Percentiles rank a stretch among this genome's conserved stretches.
phyloP scores from a whole-genome alignment of 2,888 invertebrate species.

The Spisula subtruncata region DNA sequence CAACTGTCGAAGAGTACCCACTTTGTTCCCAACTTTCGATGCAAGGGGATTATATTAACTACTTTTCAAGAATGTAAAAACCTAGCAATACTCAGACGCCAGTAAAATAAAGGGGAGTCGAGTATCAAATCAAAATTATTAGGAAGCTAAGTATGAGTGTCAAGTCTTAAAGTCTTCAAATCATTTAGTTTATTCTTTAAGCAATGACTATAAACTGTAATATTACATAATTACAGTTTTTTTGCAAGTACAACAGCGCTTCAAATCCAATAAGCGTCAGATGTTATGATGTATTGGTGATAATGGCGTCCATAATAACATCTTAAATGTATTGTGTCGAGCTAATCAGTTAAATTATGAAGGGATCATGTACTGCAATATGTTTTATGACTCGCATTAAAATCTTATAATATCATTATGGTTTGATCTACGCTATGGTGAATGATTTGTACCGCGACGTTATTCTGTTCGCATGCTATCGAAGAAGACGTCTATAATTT shows the following conservation, averaged over 20 bases:
- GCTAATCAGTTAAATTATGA: neutral
- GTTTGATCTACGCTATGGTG: too few relatives aligned
- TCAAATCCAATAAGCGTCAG: slow-evolving; percentile 12
- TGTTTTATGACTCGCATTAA: neutral
- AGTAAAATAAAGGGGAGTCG: neutral
- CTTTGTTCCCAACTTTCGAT: neutral
- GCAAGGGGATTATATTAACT: neutral
- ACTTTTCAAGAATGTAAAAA: slow-evolving; percentile 1
- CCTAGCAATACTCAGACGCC: neutral
- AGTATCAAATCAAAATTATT: slow-evolving; percentile 8
- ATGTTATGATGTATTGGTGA: slow-evolving; percentile 10
- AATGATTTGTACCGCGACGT: too few relatives aligned
- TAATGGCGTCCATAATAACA: neutral
- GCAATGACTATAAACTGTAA: neutral
- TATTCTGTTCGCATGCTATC: too few relatives aligned
- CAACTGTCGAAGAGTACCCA: neutral
- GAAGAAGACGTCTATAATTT: too few relatives aligned
- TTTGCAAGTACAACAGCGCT: neutral
- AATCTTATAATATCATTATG: neutral
- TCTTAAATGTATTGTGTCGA: neutral
- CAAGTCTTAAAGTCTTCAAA: slow-evolving; percentile 2
- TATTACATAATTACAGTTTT: neutral
- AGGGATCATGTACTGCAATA: neutral
- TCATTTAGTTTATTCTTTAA: slow-evolving; percentile 2
- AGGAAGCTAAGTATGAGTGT: neutral